These are phyloP conservation scores for Syngnathus scovelli DNA, from an alignment of 2,113 vertebrate species.

Conservation along the genomic window DNA sequence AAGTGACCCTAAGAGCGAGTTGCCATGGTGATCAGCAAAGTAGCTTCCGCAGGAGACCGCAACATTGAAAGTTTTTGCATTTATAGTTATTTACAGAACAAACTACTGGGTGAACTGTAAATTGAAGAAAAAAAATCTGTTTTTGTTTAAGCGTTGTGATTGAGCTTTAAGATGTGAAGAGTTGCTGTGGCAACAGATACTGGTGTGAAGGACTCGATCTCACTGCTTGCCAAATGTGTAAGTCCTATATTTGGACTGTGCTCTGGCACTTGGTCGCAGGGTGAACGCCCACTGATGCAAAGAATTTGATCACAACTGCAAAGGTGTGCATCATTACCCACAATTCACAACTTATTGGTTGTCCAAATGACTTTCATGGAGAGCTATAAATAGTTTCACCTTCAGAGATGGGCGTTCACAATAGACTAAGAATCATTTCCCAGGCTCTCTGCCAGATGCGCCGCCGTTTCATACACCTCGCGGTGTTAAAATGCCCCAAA, in stretches of 20 bases:
- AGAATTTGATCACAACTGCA: constrained; percentile 13
- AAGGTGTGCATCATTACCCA: background rate
- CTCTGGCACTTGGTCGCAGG: constrained; percentile 51
- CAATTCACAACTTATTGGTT: background rate
- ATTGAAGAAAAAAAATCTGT: constrained; percentile 6
- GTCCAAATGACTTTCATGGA: background rate
- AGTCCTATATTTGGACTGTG: constrained; percentile 64
- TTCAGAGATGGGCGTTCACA: background rate
- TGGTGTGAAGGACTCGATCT: constrained; percentile 58
- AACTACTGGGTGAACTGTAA: constrained; percentile 22
- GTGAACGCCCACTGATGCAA: constrained; percentile 57
- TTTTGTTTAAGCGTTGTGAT: constrained; percentile 26
- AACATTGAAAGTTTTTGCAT: background rate
- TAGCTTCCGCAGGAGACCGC: constrained; percentile 7
- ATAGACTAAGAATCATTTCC: background rate
- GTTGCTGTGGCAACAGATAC: constrained; percentile 59
- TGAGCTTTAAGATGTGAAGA: constrained; percentile 54
- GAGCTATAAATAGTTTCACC: constrained; percentile 1
- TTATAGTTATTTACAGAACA: constrained; percentile 26
- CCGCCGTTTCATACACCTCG: background rate
- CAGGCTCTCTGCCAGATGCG: background rate
- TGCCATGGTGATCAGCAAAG: constrained; percentile 28
- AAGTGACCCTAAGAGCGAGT: constrained; percentile 14
- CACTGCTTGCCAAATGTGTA: constrained; percentile 30
- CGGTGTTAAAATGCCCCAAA: background rate